phyloP scores from a whole-genome alignment of 30 jellyfish, hydroid and myxozoan genomes.

The Aurelia coerulea region DNA sequence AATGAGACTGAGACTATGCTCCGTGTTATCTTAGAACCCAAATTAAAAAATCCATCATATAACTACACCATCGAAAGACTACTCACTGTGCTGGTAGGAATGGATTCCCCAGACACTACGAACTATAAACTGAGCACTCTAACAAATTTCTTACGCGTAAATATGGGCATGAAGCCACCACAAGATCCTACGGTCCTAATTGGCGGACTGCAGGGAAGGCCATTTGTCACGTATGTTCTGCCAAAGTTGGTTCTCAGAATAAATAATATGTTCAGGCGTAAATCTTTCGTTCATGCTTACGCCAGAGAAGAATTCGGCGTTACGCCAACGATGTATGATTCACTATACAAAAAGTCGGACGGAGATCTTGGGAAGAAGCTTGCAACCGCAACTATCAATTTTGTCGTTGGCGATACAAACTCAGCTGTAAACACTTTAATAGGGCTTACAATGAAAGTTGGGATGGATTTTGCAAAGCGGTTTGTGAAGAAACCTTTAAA shows the following conservation, averaged over 20 bases:
- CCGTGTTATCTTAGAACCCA: not conserved
- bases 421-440: too few relatives aligned
- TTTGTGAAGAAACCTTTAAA: slow-evolving; percentile 15
- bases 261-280: too few relatives aligned
- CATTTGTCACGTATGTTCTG: too few relatives aligned
- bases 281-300: too few relatives aligned
- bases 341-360: not conserved
- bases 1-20: not conserved
- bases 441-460: too few relatives aligned
- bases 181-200: too few relatives aligned
- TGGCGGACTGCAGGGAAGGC: too few relatives aligned
- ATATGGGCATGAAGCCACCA: slow-evolving; percentile 5
- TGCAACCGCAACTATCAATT: too few relatives aligned
- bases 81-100: not conserved
- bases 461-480: not conserved
- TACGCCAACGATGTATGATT: not conserved
- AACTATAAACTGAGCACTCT: not conserved
- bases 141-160: not conserved
- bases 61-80: slow-evolving; percentile 20
- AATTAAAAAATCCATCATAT: not conserved
- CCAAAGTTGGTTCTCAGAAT: too few relatives aligned
- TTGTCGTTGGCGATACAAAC: too few relatives aligned
- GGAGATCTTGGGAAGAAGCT: slow-evolving; percentile 10
- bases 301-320: not conserved
- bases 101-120: slow-evolving; percentile 7